Evolutionary conservation across 35 echinoderm and acorn worm species (phyloP).

Genomic region (Strongylocentrotus purpuratus): DNA sequence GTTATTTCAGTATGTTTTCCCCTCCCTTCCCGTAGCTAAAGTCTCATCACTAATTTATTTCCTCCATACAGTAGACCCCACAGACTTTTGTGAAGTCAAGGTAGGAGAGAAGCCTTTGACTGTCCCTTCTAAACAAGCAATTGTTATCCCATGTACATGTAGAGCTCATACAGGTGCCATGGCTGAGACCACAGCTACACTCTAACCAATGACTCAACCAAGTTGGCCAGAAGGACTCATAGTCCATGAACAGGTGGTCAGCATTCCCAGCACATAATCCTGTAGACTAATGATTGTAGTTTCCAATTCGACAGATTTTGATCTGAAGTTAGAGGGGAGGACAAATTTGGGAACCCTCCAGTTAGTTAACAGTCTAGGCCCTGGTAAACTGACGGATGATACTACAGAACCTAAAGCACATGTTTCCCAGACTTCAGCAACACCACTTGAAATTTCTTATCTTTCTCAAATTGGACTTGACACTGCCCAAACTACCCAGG

Average conservation of each 20-base stretch:
- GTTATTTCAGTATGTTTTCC: neutral
- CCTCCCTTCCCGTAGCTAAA: neutral
- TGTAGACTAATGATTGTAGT: slow-evolving; percentile 49
- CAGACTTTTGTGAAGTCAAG: slow-evolving; percentile 47
- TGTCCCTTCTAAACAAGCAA: slow-evolving; percentile 15
- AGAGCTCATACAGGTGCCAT: slow-evolving; percentile 39
- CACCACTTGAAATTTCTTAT: slow-evolving; percentile 36
- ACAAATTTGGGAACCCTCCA: slow-evolving; percentile 55
- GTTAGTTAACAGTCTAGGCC: neutral
- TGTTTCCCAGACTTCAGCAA: neutral
- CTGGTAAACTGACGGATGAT: neutral
- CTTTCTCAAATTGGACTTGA: too few species aligned
- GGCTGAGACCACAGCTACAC: slow-evolving; percentile 12
- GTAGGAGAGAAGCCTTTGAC: slow-evolving; percentile 20
- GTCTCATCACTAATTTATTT: neutral
- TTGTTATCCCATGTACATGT: slow-evolving; percentile 52
- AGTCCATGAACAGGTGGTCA: slow-evolving; percentile 45
- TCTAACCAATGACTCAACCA: slow-evolving; percentile 29
- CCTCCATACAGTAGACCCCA: slow-evolving; percentile 21
- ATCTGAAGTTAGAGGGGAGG: slow-evolving; percentile 41
- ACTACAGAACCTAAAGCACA: neutral
- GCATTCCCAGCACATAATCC: slow-evolving; percentile 38
- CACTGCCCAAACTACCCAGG: too few species aligned
- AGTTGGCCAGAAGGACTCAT: slow-evolving; percentile 33
- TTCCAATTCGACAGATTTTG: slow-evolving; percentile 36